A percentile compares a stretch with the other conserved stretches of the same genome.
Evolutionary conservation across 2,113 vertebrate species (phyloP).

Genomic region (Cinclus mexicanus): DNA sequence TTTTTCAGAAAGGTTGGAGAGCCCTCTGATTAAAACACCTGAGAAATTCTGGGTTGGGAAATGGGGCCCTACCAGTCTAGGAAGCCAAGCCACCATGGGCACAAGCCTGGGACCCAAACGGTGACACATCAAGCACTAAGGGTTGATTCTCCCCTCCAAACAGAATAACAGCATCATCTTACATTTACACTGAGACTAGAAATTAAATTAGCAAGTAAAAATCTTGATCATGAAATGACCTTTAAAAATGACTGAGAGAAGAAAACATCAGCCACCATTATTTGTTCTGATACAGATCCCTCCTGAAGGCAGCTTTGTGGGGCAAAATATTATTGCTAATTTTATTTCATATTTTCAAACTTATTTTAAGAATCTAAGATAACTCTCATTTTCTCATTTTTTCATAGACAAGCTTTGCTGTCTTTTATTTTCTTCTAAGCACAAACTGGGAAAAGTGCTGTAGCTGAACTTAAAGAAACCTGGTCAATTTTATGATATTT

Average conservation of each 20-base stretch:
- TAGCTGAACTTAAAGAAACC: constrained; percentile 29
- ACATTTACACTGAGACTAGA: constrained; percentile 23
- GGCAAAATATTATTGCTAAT: constrained; percentile 43
- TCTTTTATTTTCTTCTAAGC: not conserved
- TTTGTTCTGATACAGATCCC: constrained; percentile 13
- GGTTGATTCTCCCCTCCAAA: not conserved
- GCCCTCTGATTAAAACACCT: not conserved
- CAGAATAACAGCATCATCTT: not conserved
- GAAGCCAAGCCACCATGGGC: not conserved
- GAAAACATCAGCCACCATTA: constrained; percentile 9
- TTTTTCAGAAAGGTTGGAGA: not conserved
- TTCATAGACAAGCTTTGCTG: not conserved
- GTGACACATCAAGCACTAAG: not conserved
- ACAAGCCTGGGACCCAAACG: not conserved
- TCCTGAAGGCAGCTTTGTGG: constrained; percentile 19
- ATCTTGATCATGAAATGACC: constrained; percentile 63
- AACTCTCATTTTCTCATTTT: not conserved
- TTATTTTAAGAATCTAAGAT: constrained; percentile 15
- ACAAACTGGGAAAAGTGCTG: not conserved
- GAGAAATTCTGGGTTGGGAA: not conserved
- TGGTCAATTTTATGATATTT: constrained; percentile 46
- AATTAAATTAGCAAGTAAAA: constrained; percentile 56
- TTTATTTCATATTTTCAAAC: constrained; percentile 15
- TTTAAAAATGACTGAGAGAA: constrained; percentile 57
- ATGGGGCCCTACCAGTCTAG: not conserved